These are phyloP conservation scores for Chesias legatella DNA, from an alignment of 2,888 invertebrate genomes.

Conservation along the genomic window DNA sequence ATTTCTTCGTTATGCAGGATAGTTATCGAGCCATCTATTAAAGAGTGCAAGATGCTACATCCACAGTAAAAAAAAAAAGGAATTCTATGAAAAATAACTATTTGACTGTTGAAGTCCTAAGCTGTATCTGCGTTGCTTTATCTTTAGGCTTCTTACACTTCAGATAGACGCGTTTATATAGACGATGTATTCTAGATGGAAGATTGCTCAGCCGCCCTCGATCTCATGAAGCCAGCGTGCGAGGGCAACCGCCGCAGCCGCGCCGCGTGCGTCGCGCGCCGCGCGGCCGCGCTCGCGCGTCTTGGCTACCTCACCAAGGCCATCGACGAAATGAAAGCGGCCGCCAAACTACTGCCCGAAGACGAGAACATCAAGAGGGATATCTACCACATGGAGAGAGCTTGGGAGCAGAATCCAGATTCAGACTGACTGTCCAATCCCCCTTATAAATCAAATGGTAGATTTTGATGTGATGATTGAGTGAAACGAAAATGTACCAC, in stretches of 20 bases:
- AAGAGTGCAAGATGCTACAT: too few relatives aligned
- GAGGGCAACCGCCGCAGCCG: slow-evolving; percentile 85
- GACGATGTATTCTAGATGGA: slow-evolving; percentile 47
- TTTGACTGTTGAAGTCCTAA: too few relatives aligned
- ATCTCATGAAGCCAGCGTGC: slow-evolving; percentile 86
- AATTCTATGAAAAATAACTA: too few relatives aligned
- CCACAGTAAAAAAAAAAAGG: too few relatives aligned
- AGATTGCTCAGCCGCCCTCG: slow-evolving; percentile 85
- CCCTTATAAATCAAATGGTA: too few relatives aligned
- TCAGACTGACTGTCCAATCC: slow-evolving; percentile 49
- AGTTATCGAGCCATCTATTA: too few relatives aligned
- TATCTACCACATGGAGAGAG: slow-evolving; percentile 86
- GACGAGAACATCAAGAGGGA: slow-evolving; percentile 82
- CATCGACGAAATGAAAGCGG: slow-evolving; percentile 87
- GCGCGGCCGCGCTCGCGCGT: slow-evolving; percentile 87
- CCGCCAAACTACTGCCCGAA: slow-evolving; percentile 83
- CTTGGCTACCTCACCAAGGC: slow-evolving; percentile 85
- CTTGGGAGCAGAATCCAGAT: slow-evolving; percentile 89
- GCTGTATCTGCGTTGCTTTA: too few relatives aligned
- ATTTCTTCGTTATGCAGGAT: too few relatives aligned
- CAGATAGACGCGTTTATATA: not conserved
- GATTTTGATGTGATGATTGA: too few relatives aligned
- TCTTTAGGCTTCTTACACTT: not conserved
- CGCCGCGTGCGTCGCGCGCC: slow-evolving; percentile 85
- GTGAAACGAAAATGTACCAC: slow-evolving; percentile 14